Conservation (phyloP, 1,140 invertebrate genomes). For the Bicyclus anynana region DNA sequence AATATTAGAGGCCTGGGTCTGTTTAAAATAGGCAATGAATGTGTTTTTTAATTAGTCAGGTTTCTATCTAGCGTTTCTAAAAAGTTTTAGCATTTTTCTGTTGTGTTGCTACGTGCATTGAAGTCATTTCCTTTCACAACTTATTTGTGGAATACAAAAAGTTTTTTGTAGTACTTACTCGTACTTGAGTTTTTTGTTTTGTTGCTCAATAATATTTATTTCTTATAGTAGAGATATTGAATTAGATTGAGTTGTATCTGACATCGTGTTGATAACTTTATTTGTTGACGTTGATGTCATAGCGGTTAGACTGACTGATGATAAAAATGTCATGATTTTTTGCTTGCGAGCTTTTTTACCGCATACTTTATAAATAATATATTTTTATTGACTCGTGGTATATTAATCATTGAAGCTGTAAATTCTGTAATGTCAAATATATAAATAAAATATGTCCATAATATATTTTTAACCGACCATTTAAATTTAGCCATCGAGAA, state of each 20-base stretch:
- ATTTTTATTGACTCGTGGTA: conserved; percentile 8
- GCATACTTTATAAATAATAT: neutral
- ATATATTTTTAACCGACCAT: neutral
- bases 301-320: neutral
- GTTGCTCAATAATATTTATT: too few species aligned
- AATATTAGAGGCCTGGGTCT: too few species aligned
- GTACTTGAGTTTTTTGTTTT: too few species aligned
- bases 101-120: too few species aligned
- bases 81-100: too few species aligned
- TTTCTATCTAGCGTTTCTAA: too few species aligned
- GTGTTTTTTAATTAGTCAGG: too few species aligned
- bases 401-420: conserved; percentile 8
- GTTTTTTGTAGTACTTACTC: too few species aligned
- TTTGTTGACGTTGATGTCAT: neutral
- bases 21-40: too few species aligned
- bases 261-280: neutral
- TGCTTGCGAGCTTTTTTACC: neutral
- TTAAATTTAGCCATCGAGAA: conserved; percentile 6
- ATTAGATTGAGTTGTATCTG: neutral
- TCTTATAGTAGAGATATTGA: neutral
- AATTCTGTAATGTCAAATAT: conserved; percentile 10
- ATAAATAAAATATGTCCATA: conserved; percentile 7
- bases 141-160: too few species aligned
- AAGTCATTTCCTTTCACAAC: too few species aligned
- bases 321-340: neutral